phyloP scores from a whole-genome alignment of 2,113 vertebrate genomes.

The Athene cunicularia region DNA sequence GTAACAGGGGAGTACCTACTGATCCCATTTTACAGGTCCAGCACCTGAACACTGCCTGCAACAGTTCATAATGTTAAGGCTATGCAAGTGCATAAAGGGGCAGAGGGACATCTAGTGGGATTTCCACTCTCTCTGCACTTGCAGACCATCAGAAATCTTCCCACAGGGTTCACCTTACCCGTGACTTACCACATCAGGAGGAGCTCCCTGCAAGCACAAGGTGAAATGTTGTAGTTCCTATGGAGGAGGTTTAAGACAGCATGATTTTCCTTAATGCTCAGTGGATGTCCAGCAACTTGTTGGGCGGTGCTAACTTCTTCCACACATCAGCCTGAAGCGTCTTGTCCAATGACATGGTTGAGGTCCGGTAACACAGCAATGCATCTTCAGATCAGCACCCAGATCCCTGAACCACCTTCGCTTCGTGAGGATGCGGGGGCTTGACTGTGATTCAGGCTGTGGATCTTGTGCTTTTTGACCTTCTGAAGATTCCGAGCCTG shows the following conservation, averaged over 20 bases:
- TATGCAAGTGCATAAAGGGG: background rate
- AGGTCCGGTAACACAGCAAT: background rate
- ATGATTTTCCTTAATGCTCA: background rate
- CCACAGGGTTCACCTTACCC: background rate
- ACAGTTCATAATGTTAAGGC: background rate
- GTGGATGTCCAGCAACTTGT: background rate
- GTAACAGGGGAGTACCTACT: background rate
- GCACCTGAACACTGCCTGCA: background rate
- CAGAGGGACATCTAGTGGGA: conserved; percentile 60
- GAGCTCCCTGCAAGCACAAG: background rate
- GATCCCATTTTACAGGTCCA: background rate
- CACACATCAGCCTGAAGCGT: background rate
- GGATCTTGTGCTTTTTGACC: background rate
- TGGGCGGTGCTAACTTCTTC: background rate
- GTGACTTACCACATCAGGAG: background rate
- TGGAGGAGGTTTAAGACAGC: background rate
- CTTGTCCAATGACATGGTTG: background rate
- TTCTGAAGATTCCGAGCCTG: background rate
- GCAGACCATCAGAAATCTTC: background rate
- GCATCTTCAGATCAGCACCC: background rate
- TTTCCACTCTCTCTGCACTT: background rate
- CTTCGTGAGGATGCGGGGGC: background rate
- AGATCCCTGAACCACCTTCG: background rate
- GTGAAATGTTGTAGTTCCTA: background rate
- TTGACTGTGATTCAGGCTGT: background rate